Percentiles rank a stretch among this genome's conserved stretches.
Evolutionary conservation across 2,113 vertebrate species (phyloP).

Genomic region (Oxyura jamaicensis): DNA sequence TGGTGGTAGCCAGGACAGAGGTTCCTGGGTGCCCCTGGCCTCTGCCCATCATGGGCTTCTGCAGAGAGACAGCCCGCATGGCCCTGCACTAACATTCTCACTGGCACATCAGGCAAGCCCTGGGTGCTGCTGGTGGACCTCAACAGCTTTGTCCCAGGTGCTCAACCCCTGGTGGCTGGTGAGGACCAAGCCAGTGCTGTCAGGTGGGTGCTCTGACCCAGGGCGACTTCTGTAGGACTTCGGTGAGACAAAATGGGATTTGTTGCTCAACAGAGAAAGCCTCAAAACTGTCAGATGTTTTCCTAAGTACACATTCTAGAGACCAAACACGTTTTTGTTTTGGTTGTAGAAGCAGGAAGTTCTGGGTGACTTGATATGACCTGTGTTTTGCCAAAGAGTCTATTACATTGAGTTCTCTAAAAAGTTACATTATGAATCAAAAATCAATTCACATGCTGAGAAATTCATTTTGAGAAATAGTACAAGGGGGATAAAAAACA

Average conservation of each 20-base stretch:
- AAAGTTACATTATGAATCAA: constrained; percentile 21
- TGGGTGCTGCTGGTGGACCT: neutral
- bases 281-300: neutral
- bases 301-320: neutral
- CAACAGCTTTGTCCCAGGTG: neutral
- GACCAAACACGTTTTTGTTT: neutral
- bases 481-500: neutral
- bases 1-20: neutral
- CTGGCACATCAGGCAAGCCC: neutral
- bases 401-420: neutral
- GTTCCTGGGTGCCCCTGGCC: neutral
- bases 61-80: neutral
- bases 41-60: neutral
- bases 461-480: neutral
- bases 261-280: neutral
- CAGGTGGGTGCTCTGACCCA: neutral
- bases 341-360: rapidly evolving
- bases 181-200: neutral
- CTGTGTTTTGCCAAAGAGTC: neutral
- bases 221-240: neutral
- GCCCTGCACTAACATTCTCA: neutral
- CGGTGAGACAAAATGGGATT: neutral
- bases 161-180: neutral
- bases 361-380: neutral
- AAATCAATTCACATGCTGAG: constrained; percentile 23